phyloP scores from a whole-genome alignment of 1,140 invertebrate genomes.

The Ips typographus region DNA sequence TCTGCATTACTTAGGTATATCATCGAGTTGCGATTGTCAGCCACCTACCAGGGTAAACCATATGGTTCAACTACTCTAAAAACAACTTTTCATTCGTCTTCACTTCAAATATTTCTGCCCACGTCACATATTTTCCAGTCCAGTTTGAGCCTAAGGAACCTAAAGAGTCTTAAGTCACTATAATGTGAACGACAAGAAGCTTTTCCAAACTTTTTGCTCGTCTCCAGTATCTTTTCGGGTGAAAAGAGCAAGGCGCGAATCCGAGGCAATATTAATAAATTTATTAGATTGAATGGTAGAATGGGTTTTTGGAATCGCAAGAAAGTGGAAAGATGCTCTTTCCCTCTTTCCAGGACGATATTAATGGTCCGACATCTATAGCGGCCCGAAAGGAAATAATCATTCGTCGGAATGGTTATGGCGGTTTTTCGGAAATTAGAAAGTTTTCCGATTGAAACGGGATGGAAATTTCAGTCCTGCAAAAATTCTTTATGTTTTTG shows the following conservation, averaged over 20 bases:
- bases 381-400: conserved; percentile 22
- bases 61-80: neutral
- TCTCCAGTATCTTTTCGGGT: neutral
- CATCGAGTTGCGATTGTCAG: conserved; percentile 22
- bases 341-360: conserved; percentile 20
- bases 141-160: neutral
- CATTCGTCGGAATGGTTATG: conserved; percentile 28
- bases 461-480: too few species aligned
- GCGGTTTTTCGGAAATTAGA: conserved; percentile 21
- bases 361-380: conserved; percentile 28
- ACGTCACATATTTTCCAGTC: neutral
- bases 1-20: conserved; percentile 22
- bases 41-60: neutral
- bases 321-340: conserved; percentile 33
- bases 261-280: conserved; percentile 33
- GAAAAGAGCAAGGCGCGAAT: conserved; percentile 22
- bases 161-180: neutral
- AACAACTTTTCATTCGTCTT: neutral
- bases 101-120: neutral
- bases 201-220: neutral
- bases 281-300: conserved; percentile 35
- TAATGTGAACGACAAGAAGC: neutral
- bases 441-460: conserved; percentile 18
- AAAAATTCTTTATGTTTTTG: too few species aligned
- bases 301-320: conserved; percentile 31